These are phyloP conservation scores for western clawed frog (Xenopus tropicalis) DNA, from an alignment of 2,113 vertebrate genomes.

Conservation along the genomic window UCB_Xtro_10.0 CM004443.2:59616501-59617000, in stretches of 20 bases:
- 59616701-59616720: neutral
- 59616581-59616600: constrained; percentile 19
- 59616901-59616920: too few relatives aligned
- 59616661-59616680: neutral
- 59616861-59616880: too few relatives aligned
- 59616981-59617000: too few relatives aligned
- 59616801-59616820: neutral
- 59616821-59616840: too few relatives aligned
- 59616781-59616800: neutral
- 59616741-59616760: neutral
- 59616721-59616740: neutral
- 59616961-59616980: too few relatives aligned
- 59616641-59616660: constrained; percentile 11
- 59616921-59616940: too few relatives aligned
- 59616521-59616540: constrained; percentile 6
- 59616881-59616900: too few relatives aligned
- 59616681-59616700: neutral
- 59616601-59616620: constrained; percentile 24
- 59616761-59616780: neutral
- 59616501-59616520: neutral
- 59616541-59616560: constrained; percentile 7
- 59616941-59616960: too few relatives aligned
- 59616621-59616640: constrained; percentile 32
- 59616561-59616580: constrained; percentile 19
- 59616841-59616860: too few relatives aligned